Base-by-base conservation (phyloP, 2,797 vertebrate species). In the Leptodactylus fallax region DNA sequence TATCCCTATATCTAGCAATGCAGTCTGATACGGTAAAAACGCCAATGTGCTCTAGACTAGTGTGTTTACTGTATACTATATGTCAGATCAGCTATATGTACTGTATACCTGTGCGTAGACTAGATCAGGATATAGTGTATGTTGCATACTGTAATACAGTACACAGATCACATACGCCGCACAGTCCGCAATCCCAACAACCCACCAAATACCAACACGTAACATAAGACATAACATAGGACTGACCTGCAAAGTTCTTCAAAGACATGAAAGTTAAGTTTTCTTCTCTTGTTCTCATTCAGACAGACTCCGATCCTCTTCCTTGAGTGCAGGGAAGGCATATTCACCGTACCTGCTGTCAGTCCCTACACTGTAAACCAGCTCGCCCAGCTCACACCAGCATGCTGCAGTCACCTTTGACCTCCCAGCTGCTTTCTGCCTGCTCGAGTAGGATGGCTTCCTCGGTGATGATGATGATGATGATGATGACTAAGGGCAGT, bases 241-340 rank as follows among this genome's bases (percentile, higher is more conserved):
- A 78, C n/a, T 63, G 93, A 96, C 95, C 92, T 93, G 91, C 95
- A 95, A 51, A 95, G 93, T 7, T 91, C 92, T 1, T 92, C 89
- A 77, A 96, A 95, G 0, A 91, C 90, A 25, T 92, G 90, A 81
- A 96, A 91, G 79, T 95, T 95, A 83, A 96, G 93, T 90, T 91
- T 93, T 89, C 90, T 91, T 76, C 93, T 94, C 77, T 96, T 96
- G 90, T 95, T 95, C 0, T 93, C 92, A 89, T 94, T 96, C 69
- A 96, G 92, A 27, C 93, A 95, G 91, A 95, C 94, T 6, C 95
- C 95, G 2, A 96, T 94, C 53, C 93, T 92, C 45, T 88, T 90
- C 53, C 80, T 85, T n/a, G 61, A 81, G 7, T 76, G 36, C 79
- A 93, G 91, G 45, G 90, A 87, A n/a, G 85, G 87, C 90, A 91